Evolutionary conservation across 2,113 vertebrate species (phyloP).

Genomic region (Diphyllodes magnificus): DNA sequence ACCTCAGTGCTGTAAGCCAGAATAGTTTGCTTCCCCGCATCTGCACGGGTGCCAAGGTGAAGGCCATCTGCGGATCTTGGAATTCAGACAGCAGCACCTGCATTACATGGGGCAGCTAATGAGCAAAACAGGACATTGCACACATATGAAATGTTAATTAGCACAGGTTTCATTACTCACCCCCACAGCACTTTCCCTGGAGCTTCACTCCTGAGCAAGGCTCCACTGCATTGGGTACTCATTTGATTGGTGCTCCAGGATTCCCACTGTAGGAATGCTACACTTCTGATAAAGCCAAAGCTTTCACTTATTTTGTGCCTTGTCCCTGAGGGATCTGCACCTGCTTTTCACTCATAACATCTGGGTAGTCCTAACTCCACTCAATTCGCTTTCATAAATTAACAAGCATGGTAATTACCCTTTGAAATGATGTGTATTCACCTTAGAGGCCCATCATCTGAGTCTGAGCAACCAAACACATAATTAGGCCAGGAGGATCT

Average conservation of each 20-base stretch:
- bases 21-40: rapidly evolving
- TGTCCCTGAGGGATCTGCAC: background rate
- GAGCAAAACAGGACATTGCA: background rate
- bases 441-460: background rate
- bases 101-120: background rate
- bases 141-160: background rate
- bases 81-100: background rate
- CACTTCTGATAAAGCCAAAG: background rate
- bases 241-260: background rate
- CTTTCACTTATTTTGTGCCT: background rate
- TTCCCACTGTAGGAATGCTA: background rate
- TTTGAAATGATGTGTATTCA: background rate
- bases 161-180: background rate
- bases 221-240: background rate
- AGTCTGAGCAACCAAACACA: background rate
- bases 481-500: background rate
- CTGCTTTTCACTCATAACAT: background rate
- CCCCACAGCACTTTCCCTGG: background rate
- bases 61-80: background rate
- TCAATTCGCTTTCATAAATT: background rate
- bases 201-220: background rate
- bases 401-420: background rate
- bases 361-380: background rate
- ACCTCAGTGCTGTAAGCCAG: background rate
- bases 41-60: rapidly evolving